Base-by-base conservation (phyloP, 64 coral and sea anemone species). In the Pocillopora damicornis region DNA sequence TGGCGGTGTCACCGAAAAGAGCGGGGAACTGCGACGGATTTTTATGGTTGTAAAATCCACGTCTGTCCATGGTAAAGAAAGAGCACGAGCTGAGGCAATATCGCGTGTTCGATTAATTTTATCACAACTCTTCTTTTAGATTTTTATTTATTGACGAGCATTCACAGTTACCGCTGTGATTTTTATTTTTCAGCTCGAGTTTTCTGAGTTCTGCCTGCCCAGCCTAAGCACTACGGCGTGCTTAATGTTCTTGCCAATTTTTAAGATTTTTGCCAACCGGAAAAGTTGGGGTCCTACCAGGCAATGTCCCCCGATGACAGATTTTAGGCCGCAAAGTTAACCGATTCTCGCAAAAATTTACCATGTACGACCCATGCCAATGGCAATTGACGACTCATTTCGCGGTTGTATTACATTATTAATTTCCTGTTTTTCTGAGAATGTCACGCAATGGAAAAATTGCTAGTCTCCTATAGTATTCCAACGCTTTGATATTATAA, bases 241-340 rank as follows among this genome's bases (percentile, higher is more conserved):
- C n/a, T 73, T 73, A 18, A 73, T 73, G 18, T 73, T n/a, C n/a
- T 25, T 73, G 22, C 17, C 0, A 18, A 73, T 73, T 73, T 73
- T 25, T 2, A 23, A 51, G 7, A 8, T n/a, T 73, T 18, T 73
- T 73, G 20, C 69, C 69, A 73, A 11, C 30, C 8, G 69, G 69
- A 73, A 73, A 73, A 73, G 20, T 73, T 73, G n/a, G n/a, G 20
- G 69, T 73, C 69, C 10, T 18, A n/a, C 69, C 6, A 51, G 20
- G 69, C 69, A 73, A 13, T 73, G 69, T 73, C 69, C 69, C 30
- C 69, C 69, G 69, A 73, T 73, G 69, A 73, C 69, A 73, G 69
- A 73, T 73, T 73, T n/a, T 26, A 30, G 20, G 30, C 69, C 20
- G 69, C 69, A 73, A 23, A n/a, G 69, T 73, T n/a, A 73, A 73